phyloP scores from a whole-genome alignment of 2,888 invertebrate species.

The Spilosoma lubricipeda region DNA sequence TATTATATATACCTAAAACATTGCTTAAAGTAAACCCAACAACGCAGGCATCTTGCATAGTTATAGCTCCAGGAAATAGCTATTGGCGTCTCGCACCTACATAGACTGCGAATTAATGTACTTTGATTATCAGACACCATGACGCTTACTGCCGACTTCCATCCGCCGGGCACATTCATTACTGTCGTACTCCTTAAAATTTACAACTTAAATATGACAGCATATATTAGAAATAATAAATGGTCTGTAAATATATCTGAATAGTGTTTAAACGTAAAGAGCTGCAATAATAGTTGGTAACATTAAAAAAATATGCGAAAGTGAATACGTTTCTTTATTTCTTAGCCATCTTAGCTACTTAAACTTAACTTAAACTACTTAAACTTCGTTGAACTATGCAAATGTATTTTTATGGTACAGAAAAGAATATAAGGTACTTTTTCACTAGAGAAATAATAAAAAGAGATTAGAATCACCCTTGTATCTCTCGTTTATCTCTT shows the following conservation, averaged over 20 bases:
- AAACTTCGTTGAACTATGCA: neutral
- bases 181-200: constrained; percentile 42
- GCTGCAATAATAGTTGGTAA: constrained; percentile 39
- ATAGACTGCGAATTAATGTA: constrained; percentile 52
- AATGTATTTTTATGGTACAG: neutral
- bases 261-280: constrained; percentile 42
- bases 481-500: neutral
- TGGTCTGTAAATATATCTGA: constrained; percentile 21
- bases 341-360: neutral
- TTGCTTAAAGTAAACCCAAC: constrained; percentile 5
- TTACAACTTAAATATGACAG: constrained; percentile 39
- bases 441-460: too few species aligned
- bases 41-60: constrained; percentile 59
- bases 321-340: neutral
- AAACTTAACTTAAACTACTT: neutral
- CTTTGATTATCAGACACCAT: constrained; percentile 55
- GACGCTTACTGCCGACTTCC: constrained; percentile 42
- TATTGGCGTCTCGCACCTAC: constrained; percentile 38
- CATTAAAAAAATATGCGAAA: neutral
- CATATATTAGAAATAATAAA: constrained; percentile 34
- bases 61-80: constrained; percentile 66
- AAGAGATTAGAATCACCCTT: neutral
- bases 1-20: constrained; percentile 19
- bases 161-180: constrained; percentile 43
- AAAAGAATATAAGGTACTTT: neutral